phyloP scores from a whole-genome alignment of 2,113 vertebrate genomes.

The Motacilla alba region DNA sequence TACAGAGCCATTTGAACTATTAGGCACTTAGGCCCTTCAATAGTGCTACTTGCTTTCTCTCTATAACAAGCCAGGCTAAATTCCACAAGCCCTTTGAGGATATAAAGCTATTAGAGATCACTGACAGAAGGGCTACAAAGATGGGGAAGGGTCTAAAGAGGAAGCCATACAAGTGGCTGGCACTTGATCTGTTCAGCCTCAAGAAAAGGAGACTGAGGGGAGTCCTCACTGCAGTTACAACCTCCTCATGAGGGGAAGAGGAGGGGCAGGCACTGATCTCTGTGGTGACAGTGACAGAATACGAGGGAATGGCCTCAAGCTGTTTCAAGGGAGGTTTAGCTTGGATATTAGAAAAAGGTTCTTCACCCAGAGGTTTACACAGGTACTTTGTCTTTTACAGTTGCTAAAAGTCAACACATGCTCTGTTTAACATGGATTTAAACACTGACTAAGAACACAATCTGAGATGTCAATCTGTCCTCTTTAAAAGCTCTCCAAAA shows the following conservation, averaged over 20 bases:
- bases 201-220: neutral
- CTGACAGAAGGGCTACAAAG: neutral
- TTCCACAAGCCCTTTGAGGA: neutral
- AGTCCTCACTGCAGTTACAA: neutral
- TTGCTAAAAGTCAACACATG: neutral
- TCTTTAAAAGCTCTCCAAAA: neutral
- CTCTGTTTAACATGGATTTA: neutral
- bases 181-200: neutral
- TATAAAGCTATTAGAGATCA: neutral
- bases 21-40: too few relatives aligned
- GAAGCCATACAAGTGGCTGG: neutral
- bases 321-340: neutral
- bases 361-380: neutral
- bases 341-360: fast-evolving
- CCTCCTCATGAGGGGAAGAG: neutral
- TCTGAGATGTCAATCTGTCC: neutral
- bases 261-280: neutral
- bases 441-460: neutral
- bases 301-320: fast-evolving
- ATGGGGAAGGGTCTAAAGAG: neutral
- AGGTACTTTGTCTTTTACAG: neutral
- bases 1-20: neutral
- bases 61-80: neutral
- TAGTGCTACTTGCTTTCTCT: neutral
- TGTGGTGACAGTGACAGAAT: neutral